phyloP scores from a whole-genome alignment of 2,797 vertebrate species.

The Jordanella pulchra region DNA sequence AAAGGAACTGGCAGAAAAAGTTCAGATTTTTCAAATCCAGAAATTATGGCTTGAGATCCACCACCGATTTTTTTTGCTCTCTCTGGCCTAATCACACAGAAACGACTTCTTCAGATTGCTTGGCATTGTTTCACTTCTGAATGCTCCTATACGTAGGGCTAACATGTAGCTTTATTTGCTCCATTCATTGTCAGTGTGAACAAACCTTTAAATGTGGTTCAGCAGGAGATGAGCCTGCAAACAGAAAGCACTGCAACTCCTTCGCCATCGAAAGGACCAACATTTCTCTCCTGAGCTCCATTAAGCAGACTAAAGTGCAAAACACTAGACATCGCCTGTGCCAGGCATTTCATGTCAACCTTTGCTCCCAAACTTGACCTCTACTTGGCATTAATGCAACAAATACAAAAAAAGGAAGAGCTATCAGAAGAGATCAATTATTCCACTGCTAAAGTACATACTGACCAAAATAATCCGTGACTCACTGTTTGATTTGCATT shows the following conservation, averaged over 20 bases:
- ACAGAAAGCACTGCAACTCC: background rate
- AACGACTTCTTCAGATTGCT: too few species aligned
- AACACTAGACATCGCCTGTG: background rate
- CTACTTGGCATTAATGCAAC: background rate
- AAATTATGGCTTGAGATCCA: too few species aligned
- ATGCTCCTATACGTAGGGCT: too few species aligned
- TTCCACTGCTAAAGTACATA: background rate
- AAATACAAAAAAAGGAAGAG: background rate
- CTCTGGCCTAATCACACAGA: too few species aligned
- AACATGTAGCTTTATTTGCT: too few species aligned
- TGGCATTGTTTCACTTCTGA: too few species aligned
- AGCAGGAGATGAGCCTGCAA: background rate
- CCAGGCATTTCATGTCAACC: background rate
- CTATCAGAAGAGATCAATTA: background rate
- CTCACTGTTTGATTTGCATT: constrained; percentile 22
- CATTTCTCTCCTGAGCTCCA: background rate
- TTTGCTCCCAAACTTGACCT: background rate
- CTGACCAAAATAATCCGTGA: background rate
- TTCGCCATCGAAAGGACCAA: background rate
- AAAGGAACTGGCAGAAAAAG: too few species aligned
- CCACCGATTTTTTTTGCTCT: too few species aligned
- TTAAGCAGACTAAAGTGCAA: background rate
- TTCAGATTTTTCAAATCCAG: too few species aligned
- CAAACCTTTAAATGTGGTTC: background rate
- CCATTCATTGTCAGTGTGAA: too few species aligned